Conservation (phyloP, 2,797 vertebrate genomes). For the Micromesistius poutassou region DNA sequence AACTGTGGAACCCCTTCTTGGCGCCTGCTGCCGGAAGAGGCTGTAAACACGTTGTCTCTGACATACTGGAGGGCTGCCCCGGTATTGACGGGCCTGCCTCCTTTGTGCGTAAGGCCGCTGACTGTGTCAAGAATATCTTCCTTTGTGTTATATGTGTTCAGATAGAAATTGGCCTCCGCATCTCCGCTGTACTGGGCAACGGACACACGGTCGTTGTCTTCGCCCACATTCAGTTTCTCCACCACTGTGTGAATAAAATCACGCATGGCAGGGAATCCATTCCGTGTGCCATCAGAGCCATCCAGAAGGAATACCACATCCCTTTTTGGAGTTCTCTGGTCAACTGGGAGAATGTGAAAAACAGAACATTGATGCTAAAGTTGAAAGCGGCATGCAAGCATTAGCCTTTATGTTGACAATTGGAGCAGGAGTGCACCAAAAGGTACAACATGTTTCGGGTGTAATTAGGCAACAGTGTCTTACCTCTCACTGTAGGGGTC, state of each 20-base stretch:
- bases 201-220: not conserved
- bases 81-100: conserved; percentile 56
- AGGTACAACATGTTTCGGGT: not conserved
- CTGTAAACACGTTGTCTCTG: conserved; percentile 52
- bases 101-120: conserved; percentile 48
- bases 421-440: not conserved
- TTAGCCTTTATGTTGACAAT: no score
- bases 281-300: conserved; percentile 6
- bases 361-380: not conserved
- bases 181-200: conserved; percentile 1
- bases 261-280: not conserved
- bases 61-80: conserved; percentile 58
- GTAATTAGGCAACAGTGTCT: conserved; percentile 19
- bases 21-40: conserved; percentile 54
- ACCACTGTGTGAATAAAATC: not conserved
- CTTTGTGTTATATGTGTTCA: conserved; percentile 36
- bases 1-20: no score
- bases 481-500: conserved; percentile 52
- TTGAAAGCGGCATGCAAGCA: no score
- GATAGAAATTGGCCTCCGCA: conserved; percentile 22
- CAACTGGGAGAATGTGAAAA: not conserved
- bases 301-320: conserved; percentile 4
- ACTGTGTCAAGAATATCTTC: conserved; percentile 34
- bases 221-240: not conserved
- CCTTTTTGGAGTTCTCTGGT: not conserved